Evolutionary conservation across 2,113 vertebrate genomes (phyloP).

Genomic region (Ploceus nigricollis): DNA sequence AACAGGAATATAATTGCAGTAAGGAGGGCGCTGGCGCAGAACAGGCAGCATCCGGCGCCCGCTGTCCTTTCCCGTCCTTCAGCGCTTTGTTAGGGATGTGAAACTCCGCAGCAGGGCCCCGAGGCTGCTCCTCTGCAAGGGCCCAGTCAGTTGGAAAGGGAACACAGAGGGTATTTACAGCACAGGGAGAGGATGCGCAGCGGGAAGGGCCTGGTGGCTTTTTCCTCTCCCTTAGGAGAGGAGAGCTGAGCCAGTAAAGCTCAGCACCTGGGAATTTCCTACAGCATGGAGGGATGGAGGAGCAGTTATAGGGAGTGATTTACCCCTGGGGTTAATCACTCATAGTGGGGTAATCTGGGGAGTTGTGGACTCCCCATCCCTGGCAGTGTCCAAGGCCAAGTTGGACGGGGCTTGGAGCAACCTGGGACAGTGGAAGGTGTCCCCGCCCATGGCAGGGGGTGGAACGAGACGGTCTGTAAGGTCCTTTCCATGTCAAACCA

Average conservation of each 20-base stretch:
- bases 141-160: conserved; percentile 41
- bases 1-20: conserved; percentile 25
- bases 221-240: background rate
- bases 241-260: background rate
- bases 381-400: background rate
- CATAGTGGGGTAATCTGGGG: background rate
- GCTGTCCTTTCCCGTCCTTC: conserved; percentile 51
- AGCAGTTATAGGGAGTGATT: background rate
- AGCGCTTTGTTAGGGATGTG: conserved; percentile 17
- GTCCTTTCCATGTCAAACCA: background rate
- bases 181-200: background rate
- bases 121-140: conserved; percentile 22
- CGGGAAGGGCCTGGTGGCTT: background rate
- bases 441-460: background rate
- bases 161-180: background rate
- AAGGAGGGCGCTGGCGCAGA: conserved; percentile 35
- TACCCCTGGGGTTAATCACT: background rate
- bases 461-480: fast-evolving
- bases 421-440: background rate
- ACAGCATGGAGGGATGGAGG: fast-evolving
- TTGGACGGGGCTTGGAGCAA: fast-evolving
- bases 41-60: background rate
- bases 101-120: background rate
- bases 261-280: background rate
- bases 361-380: background rate